A percentile compares a stretch with the other conserved stretches of the same genome.
phyloP scores from a whole-genome alignment of 2,797 vertebrate genomes.

The Chloroceryle inda region DNA sequence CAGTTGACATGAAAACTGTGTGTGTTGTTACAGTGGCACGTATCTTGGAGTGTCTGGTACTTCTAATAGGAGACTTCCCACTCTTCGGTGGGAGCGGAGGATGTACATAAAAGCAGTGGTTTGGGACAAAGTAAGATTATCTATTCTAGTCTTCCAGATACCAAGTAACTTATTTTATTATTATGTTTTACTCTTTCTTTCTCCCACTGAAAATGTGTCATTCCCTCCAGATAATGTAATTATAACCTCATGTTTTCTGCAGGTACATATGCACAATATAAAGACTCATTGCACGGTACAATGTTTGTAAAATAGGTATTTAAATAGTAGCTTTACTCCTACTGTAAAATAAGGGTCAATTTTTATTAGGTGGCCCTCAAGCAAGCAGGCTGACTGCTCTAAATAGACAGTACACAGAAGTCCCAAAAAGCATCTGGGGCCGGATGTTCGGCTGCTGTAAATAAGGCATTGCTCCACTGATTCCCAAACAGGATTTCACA shows the following conservation, averaged over 20 bases:
- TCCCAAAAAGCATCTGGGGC: constrained; percentile 49
- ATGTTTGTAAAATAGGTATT: constrained; percentile 70
- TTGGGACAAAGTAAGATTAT: constrained; percentile 55
- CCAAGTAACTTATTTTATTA: constrained; percentile 69
- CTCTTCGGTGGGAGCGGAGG: not conserved
- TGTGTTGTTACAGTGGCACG: constrained; percentile 57
- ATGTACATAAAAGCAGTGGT: constrained; percentile 67
- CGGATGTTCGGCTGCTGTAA: constrained; percentile 64
- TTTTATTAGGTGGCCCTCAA: constrained; percentile 55
- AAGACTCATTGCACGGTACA: constrained; percentile 76
- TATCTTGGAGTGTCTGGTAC: constrained; percentile 65
- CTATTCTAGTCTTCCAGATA: constrained; percentile 77
- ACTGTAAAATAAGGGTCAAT: constrained; percentile 70
- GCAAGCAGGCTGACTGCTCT: constrained; percentile 71
- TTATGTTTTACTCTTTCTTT: constrained; percentile 63
- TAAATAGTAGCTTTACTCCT: constrained; percentile 67
- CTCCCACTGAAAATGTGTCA: constrained; percentile 50
- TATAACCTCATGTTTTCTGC: constrained; percentile 66
- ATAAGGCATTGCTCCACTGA: constrained; percentile 57
- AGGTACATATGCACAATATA: constrained; percentile 77
- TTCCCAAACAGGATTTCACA: not conserved
- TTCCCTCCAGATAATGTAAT: constrained; percentile 53
- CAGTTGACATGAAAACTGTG: constrained; percentile 61
- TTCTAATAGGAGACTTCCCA: constrained; percentile 54
- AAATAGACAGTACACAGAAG: constrained; percentile 63